Percentiles rank a stretch among this genome's conserved stretches.
phyloP scores from a whole-genome alignment of 2,888 invertebrate genomes.

The Cryptops parisi region DNA sequence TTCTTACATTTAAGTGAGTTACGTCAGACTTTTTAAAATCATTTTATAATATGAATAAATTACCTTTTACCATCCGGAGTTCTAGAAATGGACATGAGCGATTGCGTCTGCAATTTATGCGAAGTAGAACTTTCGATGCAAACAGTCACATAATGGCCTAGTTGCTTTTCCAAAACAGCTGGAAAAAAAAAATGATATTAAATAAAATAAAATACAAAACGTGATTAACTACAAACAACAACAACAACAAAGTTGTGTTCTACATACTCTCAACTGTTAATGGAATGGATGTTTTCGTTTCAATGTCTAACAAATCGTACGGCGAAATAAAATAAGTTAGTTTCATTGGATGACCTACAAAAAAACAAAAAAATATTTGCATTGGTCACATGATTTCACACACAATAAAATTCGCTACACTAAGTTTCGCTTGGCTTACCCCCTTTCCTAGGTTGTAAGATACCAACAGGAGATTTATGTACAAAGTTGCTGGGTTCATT shows the following conservation, averaged over 20 bases:
- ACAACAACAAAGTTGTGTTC: slow-evolving; percentile 10
- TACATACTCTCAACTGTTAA: slow-evolving; percentile 50
- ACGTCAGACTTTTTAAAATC: background rate
- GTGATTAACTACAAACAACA: slow-evolving; percentile 24
- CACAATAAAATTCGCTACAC: no score
- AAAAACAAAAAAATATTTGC: no score
- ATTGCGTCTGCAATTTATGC: slow-evolving; percentile 57
- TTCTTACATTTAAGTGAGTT: no score
- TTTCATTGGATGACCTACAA: slow-evolving; percentile 74
- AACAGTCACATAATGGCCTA: slow-evolving; percentile 78
- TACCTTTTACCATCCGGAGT: slow-evolving; percentile 59
- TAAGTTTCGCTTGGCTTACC: no score
- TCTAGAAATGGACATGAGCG: slow-evolving; percentile 36
- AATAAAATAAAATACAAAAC: background rate
- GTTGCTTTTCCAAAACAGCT: slow-evolving; percentile 44
- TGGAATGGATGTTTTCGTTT: slow-evolving; percentile 52
- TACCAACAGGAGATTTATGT: slow-evolving; percentile 77
- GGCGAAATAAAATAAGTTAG: slow-evolving; percentile 88
- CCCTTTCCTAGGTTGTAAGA: slow-evolving; percentile 63
- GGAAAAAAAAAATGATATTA: slow-evolving; percentile 16
- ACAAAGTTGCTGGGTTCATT: slow-evolving; percentile 55
- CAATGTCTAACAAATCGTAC: slow-evolving; percentile 71
- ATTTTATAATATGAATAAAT: slow-evolving; percentile 1
- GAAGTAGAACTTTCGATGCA: slow-evolving; percentile 74
- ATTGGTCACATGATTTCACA: no score